Percentiles rank a stretch among this genome's conserved stretches.
Conservation (phyloP, 37 sponge, comb jelly and placozoan species). For the Geodia barretti region DNA sequence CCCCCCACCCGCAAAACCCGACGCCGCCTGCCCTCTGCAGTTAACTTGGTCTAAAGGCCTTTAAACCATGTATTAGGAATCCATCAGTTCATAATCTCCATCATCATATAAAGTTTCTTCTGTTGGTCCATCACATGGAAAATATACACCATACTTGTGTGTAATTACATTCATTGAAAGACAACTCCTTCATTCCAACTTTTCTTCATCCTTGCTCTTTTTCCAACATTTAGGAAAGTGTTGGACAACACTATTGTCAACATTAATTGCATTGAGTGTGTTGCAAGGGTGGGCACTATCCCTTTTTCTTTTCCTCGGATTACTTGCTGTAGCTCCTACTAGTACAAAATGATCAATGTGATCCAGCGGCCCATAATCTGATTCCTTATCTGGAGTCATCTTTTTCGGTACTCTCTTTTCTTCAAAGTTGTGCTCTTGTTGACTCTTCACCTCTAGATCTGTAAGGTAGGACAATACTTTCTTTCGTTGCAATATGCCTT, state of each 20-base stretch:
- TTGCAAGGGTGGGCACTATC: neutral
- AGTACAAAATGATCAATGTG: neutral
- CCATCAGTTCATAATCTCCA: no score
- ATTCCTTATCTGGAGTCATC: neutral
- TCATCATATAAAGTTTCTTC: no score
- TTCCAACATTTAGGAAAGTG: constrained; percentile 3
- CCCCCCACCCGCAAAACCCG: no score
- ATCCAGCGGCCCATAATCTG: constrained; percentile 23
- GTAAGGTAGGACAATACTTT: neutral
- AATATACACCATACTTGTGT: constrained; percentile 18
- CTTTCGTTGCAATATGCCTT: constrained; percentile 27
- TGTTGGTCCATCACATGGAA: constrained; percentile 30
- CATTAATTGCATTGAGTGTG: neutral
- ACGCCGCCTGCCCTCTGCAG: no score
- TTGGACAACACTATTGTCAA: neutral
- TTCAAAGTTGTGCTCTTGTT: neutral
- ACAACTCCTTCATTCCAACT: constrained; percentile 19
- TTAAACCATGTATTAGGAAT: no score
- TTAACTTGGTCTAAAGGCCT: no score
- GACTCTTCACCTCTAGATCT: neutral
- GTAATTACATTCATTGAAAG: neutral
- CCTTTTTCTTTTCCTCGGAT: neutral
- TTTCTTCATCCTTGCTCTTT: constrained; percentile 1
- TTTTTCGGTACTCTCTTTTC: neutral
- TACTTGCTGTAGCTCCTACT: neutral